A percentile compares a stretch with the other conserved stretches of the same genome.
These are phyloP conservation scores for Rostratula benghalensis DNA, from an alignment of 2,113 vertebrate genomes.

Conservation along the genomic window DNA sequence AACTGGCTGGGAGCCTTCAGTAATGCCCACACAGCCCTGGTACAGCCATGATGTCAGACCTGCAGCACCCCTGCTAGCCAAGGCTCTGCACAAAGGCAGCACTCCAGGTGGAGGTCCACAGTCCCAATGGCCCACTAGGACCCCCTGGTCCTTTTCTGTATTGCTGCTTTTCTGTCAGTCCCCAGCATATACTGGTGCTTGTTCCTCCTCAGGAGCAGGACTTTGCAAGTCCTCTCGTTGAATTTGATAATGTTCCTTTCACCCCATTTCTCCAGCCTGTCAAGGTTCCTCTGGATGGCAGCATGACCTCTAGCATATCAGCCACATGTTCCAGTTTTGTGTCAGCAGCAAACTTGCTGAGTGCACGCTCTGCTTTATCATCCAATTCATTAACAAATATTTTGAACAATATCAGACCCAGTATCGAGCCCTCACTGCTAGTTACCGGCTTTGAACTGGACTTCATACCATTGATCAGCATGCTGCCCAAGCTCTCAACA, in stretches of 20 bases:
- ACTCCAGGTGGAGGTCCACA: background rate
- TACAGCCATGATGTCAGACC: fast-evolving
- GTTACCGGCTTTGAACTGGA: background rate
- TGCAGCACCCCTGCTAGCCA: fast-evolving
- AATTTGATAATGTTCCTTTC: background rate
- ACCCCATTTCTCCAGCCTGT: background rate
- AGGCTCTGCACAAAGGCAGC: background rate
- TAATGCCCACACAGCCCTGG: background rate
- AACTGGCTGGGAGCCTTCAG: background rate
- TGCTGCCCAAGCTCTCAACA: background rate
- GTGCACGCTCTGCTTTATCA: background rate
- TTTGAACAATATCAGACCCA: background rate
- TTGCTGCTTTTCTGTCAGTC: background rate
- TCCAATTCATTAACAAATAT: background rate
- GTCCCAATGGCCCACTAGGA: background rate
- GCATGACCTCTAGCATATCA: background rate
- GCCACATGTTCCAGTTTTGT: background rate
- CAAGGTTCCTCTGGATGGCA: background rate
- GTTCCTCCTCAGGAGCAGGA: background rate
- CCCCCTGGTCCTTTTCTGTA: background rate
- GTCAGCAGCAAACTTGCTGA: background rate
- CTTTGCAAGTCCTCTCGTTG: background rate
- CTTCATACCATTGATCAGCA: background rate
- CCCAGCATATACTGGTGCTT: background rate
- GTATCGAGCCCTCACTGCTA: background rate